These are phyloP conservation scores for Drosophila putrida DNA, from an alignment of 2,888 invertebrate genomes.

Conservation along the genomic window DNA sequence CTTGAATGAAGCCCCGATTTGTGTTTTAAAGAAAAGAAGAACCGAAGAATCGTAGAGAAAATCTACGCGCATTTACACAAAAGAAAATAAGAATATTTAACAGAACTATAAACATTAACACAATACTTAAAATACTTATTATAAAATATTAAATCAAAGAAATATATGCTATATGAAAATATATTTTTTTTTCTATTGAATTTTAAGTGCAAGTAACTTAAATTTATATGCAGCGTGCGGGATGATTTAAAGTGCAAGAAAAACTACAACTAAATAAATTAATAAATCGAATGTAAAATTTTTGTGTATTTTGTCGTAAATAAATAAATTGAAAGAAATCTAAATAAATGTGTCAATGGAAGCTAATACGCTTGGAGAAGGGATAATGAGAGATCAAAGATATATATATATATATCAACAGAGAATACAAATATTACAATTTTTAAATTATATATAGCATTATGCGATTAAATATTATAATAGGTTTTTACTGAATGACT, in stretches of 20 bases:
- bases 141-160: constrained; percentile 19
- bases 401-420: background rate
- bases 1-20: constrained; percentile 2
- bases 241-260: constrained; percentile 50
- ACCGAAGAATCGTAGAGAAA: constrained; percentile 15
- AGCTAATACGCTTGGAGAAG: no score
- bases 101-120: constrained; percentile 27
- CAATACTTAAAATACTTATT: constrained; percentile 26
- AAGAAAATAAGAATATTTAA: constrained; percentile 14
- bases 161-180: constrained; percentile 24
- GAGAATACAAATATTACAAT: no score
- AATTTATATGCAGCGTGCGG: constrained; percentile 48
- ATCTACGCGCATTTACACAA: constrained; percentile 44
- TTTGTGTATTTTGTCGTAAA: constrained; percentile 80
- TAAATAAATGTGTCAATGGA: background rate
- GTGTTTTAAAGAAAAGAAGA: background rate
- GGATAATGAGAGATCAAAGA: background rate
- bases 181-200: constrained; percentile 69
- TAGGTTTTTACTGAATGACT: no score
- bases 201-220: constrained; percentile 63
- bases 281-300: constrained; percentile 72
- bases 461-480: no score
- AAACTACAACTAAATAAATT: constrained; percentile 53
- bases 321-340: constrained; percentile 65
- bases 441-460: no score